These are phyloP conservation scores for Brevipalpus yothersi DNA, from an alignment of 1,140 invertebrate genomes.

Conservation along the genomic window DNA sequence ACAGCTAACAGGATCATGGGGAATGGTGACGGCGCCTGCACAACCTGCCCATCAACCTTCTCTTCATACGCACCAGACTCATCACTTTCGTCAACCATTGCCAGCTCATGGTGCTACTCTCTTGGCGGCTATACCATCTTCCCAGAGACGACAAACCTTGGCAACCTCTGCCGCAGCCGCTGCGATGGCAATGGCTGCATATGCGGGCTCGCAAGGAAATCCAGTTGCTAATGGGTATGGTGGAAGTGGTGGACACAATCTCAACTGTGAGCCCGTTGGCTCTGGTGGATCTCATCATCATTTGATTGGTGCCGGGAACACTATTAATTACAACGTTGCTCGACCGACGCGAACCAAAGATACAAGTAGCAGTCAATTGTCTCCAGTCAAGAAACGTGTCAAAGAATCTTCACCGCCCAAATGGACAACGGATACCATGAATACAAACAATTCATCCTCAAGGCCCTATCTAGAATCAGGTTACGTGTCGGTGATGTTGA, in stretches of 20 bases:
- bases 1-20: constrained; percentile 6
- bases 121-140: constrained; percentile 1
- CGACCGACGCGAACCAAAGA: not conserved
- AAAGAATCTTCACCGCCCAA: constrained; percentile 79
- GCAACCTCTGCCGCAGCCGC: not conserved
- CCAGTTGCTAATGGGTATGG: not conserved
- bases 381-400: constrained; percentile 89
- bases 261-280: not conserved
- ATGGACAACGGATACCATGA: constrained; percentile 4
- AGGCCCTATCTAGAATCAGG: not conserved
- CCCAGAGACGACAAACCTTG: not conserved
- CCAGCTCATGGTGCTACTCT: constrained; percentile 2
- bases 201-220: not conserved
- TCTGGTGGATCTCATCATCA: not conserved
- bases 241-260: not conserved
- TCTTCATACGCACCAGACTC: not conserved
- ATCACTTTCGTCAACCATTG: constrained; percentile 1
- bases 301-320: not conserved
- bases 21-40: constrained; percentile 1
- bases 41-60: constrained; percentile 7
- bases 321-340: not conserved
- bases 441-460: not conserved
- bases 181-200: not conserved
- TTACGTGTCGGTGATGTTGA: not conserved
- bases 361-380: constrained; percentile 34